Evolutionary conservation across 2,113 vertebrate species (phyloP).

Genomic region (Eulemur rufifrons): DNA sequence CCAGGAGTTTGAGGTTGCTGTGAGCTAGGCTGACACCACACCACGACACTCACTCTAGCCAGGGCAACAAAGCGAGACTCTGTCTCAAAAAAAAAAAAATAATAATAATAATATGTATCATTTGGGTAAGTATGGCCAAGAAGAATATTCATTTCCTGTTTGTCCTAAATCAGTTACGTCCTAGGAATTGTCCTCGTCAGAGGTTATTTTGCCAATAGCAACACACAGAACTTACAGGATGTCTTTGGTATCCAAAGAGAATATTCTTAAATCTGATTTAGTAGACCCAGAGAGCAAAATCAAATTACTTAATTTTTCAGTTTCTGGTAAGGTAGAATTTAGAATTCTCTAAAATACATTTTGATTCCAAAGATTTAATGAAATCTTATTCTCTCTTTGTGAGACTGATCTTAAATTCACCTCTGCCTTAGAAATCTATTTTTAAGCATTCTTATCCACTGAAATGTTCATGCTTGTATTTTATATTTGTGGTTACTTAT

Average conservation of each 20-base stretch:
- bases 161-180: constrained; percentile 36
- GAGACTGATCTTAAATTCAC: background rate
- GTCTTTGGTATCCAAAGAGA: constrained; percentile 40
- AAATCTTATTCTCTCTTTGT: background rate
- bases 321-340: constrained; percentile 13
- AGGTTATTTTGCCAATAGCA: constrained; percentile 40
- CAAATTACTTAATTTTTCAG: background rate
- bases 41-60: no score
- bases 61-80: no score
- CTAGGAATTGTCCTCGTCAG: background rate
- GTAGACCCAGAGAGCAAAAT: background rate
- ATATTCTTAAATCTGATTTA: constrained; percentile 31
- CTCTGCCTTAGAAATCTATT: background rate
- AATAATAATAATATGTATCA: constrained; percentile 13
- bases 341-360: background rate
- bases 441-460: background rate
- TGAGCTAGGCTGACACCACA: no score
- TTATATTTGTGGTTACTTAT: background rate
- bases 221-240: background rate
- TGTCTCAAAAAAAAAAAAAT: no score
- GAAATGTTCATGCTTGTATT: background rate
- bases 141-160: constrained; percentile 18
- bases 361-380: background rate
- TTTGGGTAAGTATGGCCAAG: background rate
- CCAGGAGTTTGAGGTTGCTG: no score